These are phyloP conservation scores for Trididemnum clinides DNA, from an alignment of 23 tunicate genomes.

Conservation along the genomic window DNA sequence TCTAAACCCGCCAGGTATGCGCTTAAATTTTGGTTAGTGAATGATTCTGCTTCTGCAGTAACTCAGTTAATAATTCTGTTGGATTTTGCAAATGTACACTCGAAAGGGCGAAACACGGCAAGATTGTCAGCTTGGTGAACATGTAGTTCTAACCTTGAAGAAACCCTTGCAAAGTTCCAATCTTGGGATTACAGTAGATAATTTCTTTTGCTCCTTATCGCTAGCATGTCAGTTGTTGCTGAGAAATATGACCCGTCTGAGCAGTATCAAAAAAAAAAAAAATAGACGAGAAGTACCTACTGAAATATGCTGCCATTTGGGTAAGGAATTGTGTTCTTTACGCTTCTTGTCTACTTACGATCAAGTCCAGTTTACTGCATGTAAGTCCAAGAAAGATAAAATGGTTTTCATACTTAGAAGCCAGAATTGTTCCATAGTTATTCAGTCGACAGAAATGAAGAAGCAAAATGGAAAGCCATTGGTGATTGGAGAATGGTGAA, in stretches of 20 bases:
- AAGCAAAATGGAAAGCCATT: too few relatives aligned
- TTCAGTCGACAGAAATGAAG: background rate
- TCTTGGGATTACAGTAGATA: background rate
- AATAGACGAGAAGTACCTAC: background rate
- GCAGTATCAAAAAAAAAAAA: background rate
- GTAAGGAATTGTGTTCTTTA: background rate
- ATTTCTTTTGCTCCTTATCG: background rate
- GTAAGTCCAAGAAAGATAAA: background rate
- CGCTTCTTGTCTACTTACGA: background rate
- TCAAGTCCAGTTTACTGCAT: background rate
- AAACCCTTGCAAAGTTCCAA: too few relatives aligned
- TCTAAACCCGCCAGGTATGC: too few relatives aligned
- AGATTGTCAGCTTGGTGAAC: too few relatives aligned
- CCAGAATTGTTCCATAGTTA: background rate
- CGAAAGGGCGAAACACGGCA: background rate
- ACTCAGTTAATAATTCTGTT: too few relatives aligned
- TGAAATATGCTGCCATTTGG: background rate
- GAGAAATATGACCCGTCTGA: background rate
- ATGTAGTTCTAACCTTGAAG: too few relatives aligned
- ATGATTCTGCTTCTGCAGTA: too few relatives aligned
- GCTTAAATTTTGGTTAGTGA: too few relatives aligned
- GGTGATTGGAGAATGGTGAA: background rate
- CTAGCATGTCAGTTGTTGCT: background rate
- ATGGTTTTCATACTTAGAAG: background rate
- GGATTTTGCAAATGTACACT: too few relatives aligned